Base-by-base conservation (phyloP, 2,888 invertebrate genomes). In the Rhyacophila evoluta region DNA sequence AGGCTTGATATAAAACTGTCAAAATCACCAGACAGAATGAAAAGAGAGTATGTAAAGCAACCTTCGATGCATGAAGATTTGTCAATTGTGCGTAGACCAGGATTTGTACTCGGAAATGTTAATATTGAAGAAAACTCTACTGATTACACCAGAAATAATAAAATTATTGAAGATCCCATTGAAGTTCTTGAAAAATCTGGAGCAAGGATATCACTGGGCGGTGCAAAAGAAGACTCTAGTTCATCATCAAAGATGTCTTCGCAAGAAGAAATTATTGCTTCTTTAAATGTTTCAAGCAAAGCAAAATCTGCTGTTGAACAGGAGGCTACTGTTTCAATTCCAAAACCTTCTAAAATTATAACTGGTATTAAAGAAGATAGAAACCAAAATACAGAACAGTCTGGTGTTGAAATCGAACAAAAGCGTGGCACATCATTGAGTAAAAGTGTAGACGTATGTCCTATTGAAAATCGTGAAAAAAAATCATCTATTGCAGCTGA, bases 1-100 rank as follows among this genome's bases (percentile, higher is more conserved):
- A 81, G 74, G 69, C 33, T 82, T 8, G 81, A 82, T 36, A 37
- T 82, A n/a, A 82, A 82, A 79, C 28, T 80, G 1, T 19, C 75
- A 1, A 76, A 74, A 11, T 68, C 72, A 15, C 80, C 80, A 5
- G 74, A 19, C 10, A 27, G 12, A 0, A 15, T 5, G n/a, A 33
- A 36, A 5, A 70, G 19, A 67, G 29, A 41, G 8, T 69, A 71
- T 8, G 68, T 70, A n/a, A 39, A 38, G 12, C 75, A 80, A 6
- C 79, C 79, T 5, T 41, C 38, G 2, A 15, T 77, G 5, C 80
- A 79, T 67, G 82, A 82, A 79, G 81, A 82, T 25, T 55, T 82
- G 15, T 81, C 82, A 0, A 81, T 82, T n/a, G 79, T 80, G 1
- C 72, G 75, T 41, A 77, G 75, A 77, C 79, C 82, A 69, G 76